Conservation (phyloP, 2,113 vertebrate genomes). For the Tapirus terrestris region DNA sequence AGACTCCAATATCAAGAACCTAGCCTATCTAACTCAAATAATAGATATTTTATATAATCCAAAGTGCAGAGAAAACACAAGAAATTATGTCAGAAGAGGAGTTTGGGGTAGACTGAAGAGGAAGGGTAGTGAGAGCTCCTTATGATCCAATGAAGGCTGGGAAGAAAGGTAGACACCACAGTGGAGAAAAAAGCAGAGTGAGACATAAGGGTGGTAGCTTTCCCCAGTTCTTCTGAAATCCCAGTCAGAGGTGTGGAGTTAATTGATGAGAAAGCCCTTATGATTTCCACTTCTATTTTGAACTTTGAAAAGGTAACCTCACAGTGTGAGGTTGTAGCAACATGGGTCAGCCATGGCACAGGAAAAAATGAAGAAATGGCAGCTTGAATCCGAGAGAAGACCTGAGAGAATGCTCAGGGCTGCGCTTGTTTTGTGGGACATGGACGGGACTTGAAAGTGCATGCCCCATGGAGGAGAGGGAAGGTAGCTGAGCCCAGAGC, state of each 20-base stretch:
- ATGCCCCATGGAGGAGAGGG: fast-evolving
- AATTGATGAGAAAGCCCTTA: background rate
- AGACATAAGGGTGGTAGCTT: background rate
- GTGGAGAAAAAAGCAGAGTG: background rate
- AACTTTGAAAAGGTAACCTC: background rate
- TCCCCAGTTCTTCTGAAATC: background rate
- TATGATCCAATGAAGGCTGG: background rate
- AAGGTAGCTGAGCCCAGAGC: background rate
- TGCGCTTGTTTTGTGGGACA: fast-evolving
- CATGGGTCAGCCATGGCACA: background rate
- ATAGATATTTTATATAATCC: background rate
- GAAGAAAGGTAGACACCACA: background rate
- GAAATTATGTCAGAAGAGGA: background rate
- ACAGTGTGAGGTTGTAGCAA: background rate
- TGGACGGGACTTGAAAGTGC: fast-evolving
- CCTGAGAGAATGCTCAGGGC: background rate
- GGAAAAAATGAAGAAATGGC: background rate
- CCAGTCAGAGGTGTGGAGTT: background rate
- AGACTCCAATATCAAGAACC: background rate
- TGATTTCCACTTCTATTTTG: too few species aligned
- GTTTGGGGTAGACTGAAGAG: background rate
- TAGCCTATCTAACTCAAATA: background rate
- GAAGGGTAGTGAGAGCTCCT: background rate
- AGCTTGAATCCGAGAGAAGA: background rate
- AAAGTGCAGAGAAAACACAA: background rate